Conservation (phyloP, 1,140 invertebrate genomes). For the Leptinotarsa defecta region DNA sequence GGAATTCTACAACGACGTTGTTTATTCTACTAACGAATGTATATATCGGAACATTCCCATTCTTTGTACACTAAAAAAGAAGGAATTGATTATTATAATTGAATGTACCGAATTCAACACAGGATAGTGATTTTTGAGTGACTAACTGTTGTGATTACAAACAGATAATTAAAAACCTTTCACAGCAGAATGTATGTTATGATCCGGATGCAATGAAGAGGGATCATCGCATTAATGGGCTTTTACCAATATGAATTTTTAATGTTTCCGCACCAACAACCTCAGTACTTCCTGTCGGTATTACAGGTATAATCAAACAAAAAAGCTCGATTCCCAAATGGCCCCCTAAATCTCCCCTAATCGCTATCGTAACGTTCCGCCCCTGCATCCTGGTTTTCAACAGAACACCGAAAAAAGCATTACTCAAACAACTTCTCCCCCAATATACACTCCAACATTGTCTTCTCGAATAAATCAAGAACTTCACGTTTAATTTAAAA, state of each 20-base stretch:
- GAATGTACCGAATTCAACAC: too few relatives aligned
- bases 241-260: constrained; percentile 4
- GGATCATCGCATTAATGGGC: constrained; percentile 1
- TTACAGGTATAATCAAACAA: constrained; percentile 3
- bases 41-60: too few relatives aligned
- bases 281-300: not conserved
- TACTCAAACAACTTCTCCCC: constrained; percentile 5
- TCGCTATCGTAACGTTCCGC: not conserved
- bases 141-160: too few relatives aligned
- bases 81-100: too few relatives aligned
- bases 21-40: too few relatives aligned
- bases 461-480: constrained; percentile 9
- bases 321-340: not conserved
- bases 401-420: not conserved
- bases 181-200: not conserved
- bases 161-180: too few relatives aligned
- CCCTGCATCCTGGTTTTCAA: not conserved
- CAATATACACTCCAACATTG: not conserved
- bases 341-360: not conserved
- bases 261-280: constrained; percentile 1
- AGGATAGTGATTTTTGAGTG: too few relatives aligned
- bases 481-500: constrained; percentile 20
- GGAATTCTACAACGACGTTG: too few relatives aligned
- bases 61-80: too few relatives aligned
- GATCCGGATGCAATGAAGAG: constrained; percentile 1